Conservation (phyloP, 2,113 vertebrate species). For the Aspidoscelis tigris region DNA sequence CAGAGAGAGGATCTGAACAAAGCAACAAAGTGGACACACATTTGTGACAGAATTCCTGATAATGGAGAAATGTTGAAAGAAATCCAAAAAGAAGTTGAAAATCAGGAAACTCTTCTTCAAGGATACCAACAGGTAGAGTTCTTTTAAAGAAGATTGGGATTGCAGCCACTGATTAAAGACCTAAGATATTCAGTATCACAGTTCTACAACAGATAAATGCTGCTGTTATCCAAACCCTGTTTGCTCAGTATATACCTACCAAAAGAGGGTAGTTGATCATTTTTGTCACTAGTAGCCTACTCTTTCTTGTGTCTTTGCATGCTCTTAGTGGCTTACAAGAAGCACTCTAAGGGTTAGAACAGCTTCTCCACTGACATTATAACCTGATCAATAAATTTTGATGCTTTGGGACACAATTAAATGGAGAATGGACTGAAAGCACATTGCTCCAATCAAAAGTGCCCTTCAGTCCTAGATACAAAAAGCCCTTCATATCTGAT, state of each 20-base stretch:
- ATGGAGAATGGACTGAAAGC: background rate
- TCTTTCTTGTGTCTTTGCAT: background rate
- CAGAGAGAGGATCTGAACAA: conserved; percentile 78
- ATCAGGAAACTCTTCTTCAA: conserved; percentile 91
- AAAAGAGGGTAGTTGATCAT: no score
- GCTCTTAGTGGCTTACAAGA: background rate
- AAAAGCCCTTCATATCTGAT: background rate
- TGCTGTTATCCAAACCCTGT: no score
- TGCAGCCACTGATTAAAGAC: no score
- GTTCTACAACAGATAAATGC: no score
- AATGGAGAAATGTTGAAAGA: conserved; percentile 81
- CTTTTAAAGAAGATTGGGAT: background rate
- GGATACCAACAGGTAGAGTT: conserved; percentile 90
- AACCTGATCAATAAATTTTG: background rate
- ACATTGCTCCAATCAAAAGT: background rate
- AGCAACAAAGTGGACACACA: conserved; percentile 70
- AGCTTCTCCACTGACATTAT: background rate
- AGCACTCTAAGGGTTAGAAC: background rate
- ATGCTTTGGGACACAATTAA: background rate
- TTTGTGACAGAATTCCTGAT: conserved; percentile 63
- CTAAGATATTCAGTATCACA: no score
- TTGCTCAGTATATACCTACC: no score
- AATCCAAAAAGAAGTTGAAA: conserved; percentile 86
- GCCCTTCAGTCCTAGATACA: background rate
- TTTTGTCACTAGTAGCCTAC: background rate